Evolutionary conservation across 2,888 invertebrate species (phyloP).

Genomic region (Nymphalis polychloros): DNA sequence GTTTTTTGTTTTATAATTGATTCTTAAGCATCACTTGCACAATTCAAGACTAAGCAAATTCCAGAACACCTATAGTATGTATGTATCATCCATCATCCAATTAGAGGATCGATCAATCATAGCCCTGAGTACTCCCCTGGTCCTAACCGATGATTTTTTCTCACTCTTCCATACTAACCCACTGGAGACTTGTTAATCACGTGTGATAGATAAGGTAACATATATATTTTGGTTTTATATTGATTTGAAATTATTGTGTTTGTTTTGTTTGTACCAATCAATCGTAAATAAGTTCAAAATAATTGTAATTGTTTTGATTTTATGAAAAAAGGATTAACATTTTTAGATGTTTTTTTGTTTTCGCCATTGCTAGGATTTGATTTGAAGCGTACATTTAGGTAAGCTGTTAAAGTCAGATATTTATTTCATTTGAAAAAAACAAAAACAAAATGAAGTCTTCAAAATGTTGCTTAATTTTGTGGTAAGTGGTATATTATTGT

Average conservation of each 20-base stretch:
- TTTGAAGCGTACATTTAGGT: not conserved
- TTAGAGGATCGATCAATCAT: slow-evolving; percentile 89
- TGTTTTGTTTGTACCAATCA: no score
- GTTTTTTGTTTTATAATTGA: not conserved
- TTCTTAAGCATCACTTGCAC: slow-evolving; percentile 1
- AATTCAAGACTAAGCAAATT: slow-evolving; percentile 45
- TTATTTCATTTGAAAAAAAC: no score
- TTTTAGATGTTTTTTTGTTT: no score
- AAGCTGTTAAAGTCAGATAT: no score
- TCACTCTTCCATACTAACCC: slow-evolving; percentile 61
- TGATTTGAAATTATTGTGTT: no score
- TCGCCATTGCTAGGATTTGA: not conserved
- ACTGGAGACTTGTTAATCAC: slow-evolving; percentile 76
- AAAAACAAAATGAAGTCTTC: no score
- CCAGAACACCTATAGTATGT: slow-evolving; percentile 26
- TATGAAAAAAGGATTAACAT: no score
- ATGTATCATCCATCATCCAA: slow-evolving; percentile 88
- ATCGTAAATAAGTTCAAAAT: no score
- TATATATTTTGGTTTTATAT: slow-evolving; percentile 2
- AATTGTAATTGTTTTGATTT: no score
- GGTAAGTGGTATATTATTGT: no score
- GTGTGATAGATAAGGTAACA: slow-evolving; percentile 41
- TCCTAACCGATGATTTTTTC: slow-evolving; percentile 71
- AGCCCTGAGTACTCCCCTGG: slow-evolving; percentile 78
- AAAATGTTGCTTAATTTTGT: no score